Evolutionary conservation across 1,140 invertebrate genomes (phyloP), one percentile per base, ranked within the genome.

Genomic region (Hyles euphorbiae): DNA sequence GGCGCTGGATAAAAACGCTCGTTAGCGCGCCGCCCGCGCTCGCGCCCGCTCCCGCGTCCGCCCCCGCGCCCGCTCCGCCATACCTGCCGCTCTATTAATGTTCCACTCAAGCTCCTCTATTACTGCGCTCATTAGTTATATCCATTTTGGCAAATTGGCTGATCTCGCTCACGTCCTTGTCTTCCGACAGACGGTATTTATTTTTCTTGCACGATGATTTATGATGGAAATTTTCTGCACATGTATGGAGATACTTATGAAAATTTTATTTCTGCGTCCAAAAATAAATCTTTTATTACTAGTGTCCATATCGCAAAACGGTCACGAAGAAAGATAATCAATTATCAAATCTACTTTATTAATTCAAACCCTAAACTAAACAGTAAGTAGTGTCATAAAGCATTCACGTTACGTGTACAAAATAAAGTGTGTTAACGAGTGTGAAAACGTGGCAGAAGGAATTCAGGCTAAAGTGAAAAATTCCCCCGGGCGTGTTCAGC

Each of bases 81-180:
- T 77, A 81, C 83, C 82, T 83, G 76, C 77, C 79, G 75, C 74
- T 82, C 82, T 88, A 88, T 86, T 88, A 86, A 85, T 88, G 81
- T 78, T 84, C 74, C 75, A 83, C 84, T 84, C 80, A 78, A 84
- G 74, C 74, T 71, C 78, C 79, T 83, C 83, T 88, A 86, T 88
- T 88, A 88, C 82, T 71, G 66, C 73, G 79, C 74, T 81, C 83
- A 84, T 88, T 86, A 86, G 81, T 88, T 88, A 85, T 86, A 88
- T 83, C 81, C 82, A 83, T 85, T 88, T 85, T 81, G 73, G 71
- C 85, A 74, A 86, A 88, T 85, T 86, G 76, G 74, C 72, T 76
- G 74, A 83, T 86, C 81, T 78, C 75, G 68, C 71, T 34, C 22
- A n/a, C 46, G 12, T n/a, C 46, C 5, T 22, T 34, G 48, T 55